These are phyloP conservation scores for Apamea anceps DNA, from an alignment of 2,888 invertebrate genomes.

Conservation along the genomic window DNA sequence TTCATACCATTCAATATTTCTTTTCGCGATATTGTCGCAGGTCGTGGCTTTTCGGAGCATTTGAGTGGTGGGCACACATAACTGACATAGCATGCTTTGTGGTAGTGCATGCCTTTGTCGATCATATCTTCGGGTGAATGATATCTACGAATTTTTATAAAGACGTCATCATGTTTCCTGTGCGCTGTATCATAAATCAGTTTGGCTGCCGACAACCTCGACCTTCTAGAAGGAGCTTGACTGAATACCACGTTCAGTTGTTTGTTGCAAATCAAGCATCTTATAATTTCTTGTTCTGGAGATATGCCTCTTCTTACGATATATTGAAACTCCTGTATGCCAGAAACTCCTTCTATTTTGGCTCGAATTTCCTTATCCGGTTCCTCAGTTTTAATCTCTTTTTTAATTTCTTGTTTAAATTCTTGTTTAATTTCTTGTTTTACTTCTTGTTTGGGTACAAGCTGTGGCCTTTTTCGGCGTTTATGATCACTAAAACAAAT, in stretches of 20 bases:
- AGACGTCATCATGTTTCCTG: conserved; percentile 20
- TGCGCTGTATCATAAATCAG: conserved; percentile 39
- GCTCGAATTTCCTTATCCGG: not conserved
- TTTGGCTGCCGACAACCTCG: conserved; percentile 20
- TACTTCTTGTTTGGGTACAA: not conserved
- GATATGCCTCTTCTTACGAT: not conserved
- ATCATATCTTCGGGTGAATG: conserved; percentile 28
- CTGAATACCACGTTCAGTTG: not conserved
- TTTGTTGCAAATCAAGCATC: conserved; percentile 45
- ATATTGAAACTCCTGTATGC: not conserved
- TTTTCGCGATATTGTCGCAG: conserved; percentile 1
- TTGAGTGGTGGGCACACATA: conserved; percentile 12
- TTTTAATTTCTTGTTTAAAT: not conserved
- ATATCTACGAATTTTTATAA: conserved; percentile 21
- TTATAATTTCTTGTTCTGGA: conserved; percentile 15
- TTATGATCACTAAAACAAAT: conserved; percentile 5
- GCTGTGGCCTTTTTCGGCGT: not conserved
- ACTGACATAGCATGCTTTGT: conserved; percentile 40
- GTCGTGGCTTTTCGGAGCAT: not conserved
- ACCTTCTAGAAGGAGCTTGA: not conserved
- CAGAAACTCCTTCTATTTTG: conserved; percentile 11
- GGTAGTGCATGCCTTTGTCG: conserved; percentile 33
- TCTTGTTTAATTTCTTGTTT: too few species aligned
- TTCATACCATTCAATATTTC: conserved; percentile 19
- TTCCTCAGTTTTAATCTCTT: conserved; percentile 1